Percentiles rank a stretch among this genome's conserved stretches.
phyloP scores from a whole-genome alignment of 2,797 vertebrate species.

The Galaxias olidus region DNA sequence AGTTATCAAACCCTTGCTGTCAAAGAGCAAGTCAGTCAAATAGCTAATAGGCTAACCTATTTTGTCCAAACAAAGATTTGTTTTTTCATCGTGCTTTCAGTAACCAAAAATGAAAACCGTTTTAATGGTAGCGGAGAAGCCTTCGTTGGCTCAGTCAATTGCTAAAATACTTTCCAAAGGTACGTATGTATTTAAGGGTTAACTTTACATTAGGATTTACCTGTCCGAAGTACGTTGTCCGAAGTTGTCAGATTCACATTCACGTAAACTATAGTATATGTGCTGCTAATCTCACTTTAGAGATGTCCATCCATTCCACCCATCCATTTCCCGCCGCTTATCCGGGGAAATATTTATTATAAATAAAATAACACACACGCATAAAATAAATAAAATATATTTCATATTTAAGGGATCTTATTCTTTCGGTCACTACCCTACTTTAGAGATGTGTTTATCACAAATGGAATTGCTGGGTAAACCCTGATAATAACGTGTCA shows the following conservation, averaged over 20 bases:
- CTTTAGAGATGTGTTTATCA: too few relatives aligned
- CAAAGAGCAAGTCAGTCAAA: not conserved
- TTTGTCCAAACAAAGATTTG: too few relatives aligned
- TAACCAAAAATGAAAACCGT: constrained; percentile 83
- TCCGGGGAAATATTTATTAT: too few relatives aligned
- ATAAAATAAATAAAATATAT: too few relatives aligned
- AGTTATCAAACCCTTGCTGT: too few relatives aligned
- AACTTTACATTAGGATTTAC: not conserved
- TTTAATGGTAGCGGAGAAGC: constrained; percentile 96
- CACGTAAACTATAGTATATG: not conserved
- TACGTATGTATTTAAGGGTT: constrained; percentile 48
- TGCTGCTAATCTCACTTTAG: not conserved
- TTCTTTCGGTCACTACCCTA: too few relatives aligned
- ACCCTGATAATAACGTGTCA: too few relatives aligned
- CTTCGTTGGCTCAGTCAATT: constrained; percentile 93
- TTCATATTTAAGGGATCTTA: too few relatives aligned
- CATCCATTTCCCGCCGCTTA: too few relatives aligned
- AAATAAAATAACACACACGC: too few relatives aligned
- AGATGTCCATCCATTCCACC: too few relatives aligned
- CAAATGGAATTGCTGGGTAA: too few relatives aligned
- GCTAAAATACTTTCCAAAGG: constrained; percentile 96
- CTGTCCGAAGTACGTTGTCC: not conserved
- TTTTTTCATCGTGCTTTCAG: not conserved
- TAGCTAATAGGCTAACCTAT: not conserved
- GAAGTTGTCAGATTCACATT: not conserved